A percentile compares a stretch with the other conserved stretches of the same genome.
Evolutionary conservation across 2,888 invertebrate species (phyloP).

Genomic region (Cenopis cana): DNA sequence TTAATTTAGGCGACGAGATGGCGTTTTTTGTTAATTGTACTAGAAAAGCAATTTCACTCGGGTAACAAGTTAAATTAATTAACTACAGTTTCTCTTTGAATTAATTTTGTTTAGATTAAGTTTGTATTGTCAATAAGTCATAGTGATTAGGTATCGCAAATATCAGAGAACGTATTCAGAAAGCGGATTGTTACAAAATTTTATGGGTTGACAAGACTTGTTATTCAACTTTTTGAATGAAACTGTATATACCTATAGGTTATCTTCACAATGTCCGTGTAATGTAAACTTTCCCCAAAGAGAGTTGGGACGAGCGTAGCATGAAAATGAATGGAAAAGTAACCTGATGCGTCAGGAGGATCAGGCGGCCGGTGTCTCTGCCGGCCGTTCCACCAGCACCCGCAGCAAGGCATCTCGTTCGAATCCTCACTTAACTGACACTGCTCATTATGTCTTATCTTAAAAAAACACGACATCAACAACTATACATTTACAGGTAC

Average conservation of each 20-base stretch:
- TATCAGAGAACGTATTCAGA: slow-evolving; percentile 10
- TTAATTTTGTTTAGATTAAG: slow-evolving; percentile 31
- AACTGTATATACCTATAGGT: slow-evolving; percentile 28
- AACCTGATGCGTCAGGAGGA: slow-evolving; percentile 68
- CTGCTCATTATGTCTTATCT: slow-evolving; percentile 54
- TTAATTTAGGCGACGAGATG: slow-evolving; percentile 32
- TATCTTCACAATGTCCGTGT: slow-evolving; percentile 12
- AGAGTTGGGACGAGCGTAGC: background rate
- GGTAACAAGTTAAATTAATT: slow-evolving; percentile 41
- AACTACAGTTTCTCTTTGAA: slow-evolving; percentile 26
- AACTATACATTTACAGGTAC: slow-evolving; percentile 7
- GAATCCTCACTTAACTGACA: slow-evolving; percentile 41
- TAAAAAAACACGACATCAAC: slow-evolving; percentile 49
- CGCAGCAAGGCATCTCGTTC: slow-evolving; percentile 76
- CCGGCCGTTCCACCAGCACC: slow-evolving; percentile 82
- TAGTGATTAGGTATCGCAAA: slow-evolving; percentile 27
- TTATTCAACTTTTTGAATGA: slow-evolving; percentile 36
- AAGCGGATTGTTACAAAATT: slow-evolving; percentile 9
- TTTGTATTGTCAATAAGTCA: slow-evolving; percentile 25
- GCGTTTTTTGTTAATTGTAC: slow-evolving; percentile 42
- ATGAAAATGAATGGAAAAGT: slow-evolving; percentile 34
- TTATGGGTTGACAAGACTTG: slow-evolving; percentile 4
- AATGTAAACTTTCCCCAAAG: slow-evolving; percentile 5
- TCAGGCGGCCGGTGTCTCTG: slow-evolving; percentile 81
- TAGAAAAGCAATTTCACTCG: slow-evolving; percentile 37